These are phyloP conservation scores for Ganaspis brasiliensis DNA, from an alignment of 2,888 invertebrate species.

Conservation along the genomic window DNA sequence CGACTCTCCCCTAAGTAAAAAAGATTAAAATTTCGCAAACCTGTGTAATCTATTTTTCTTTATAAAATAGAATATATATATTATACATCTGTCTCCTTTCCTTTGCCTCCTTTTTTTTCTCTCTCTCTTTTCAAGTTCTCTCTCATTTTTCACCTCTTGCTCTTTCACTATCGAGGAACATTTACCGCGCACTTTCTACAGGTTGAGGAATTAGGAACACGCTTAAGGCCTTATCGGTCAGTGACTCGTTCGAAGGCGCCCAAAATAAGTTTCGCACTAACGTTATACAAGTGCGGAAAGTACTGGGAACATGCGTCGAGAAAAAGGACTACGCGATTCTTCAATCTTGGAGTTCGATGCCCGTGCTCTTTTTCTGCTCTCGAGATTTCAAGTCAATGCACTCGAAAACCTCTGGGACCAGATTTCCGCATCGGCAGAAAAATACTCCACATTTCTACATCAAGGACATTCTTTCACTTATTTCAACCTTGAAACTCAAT, in stretches of 20 bases:
- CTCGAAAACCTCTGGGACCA: slow-evolving; percentile 28
- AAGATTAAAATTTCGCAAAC: too few species aligned
- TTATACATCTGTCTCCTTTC: slow-evolving; percentile 26
- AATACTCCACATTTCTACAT: slow-evolving; percentile 1
- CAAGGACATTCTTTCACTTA: not conserved
- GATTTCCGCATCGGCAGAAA: slow-evolving; percentile 37
- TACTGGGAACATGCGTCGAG: slow-evolving; percentile 1
- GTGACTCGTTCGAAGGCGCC: slow-evolving; percentile 44
- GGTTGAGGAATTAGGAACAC: slow-evolving; percentile 41
- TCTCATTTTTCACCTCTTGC: slow-evolving; percentile 14
- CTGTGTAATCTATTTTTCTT: too few species aligned
- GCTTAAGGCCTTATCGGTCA: slow-evolving; percentile 56
- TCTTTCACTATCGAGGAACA: slow-evolving; percentile 42
- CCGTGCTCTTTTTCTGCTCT: slow-evolving; percentile 26
- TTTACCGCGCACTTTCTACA: slow-evolving; percentile 52
- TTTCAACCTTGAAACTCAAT: too few species aligned
- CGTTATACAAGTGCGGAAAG: slow-evolving; percentile 9
- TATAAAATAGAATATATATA: too few species aligned
- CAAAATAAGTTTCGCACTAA: slow-evolving; percentile 48
- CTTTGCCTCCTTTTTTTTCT: slow-evolving; percentile 8
- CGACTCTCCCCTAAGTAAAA: too few species aligned
- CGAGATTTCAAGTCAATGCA: slow-evolving; percentile 41
- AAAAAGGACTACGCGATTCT: slow-evolving; percentile 42
- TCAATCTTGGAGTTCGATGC: slow-evolving; percentile 38
- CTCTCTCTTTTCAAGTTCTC: slow-evolving; percentile 10